These are phyloP conservation scores for Lepidurus couesii DNA, from an alignment of 1,140 invertebrate genomes.

Conservation along the genomic window DNA sequence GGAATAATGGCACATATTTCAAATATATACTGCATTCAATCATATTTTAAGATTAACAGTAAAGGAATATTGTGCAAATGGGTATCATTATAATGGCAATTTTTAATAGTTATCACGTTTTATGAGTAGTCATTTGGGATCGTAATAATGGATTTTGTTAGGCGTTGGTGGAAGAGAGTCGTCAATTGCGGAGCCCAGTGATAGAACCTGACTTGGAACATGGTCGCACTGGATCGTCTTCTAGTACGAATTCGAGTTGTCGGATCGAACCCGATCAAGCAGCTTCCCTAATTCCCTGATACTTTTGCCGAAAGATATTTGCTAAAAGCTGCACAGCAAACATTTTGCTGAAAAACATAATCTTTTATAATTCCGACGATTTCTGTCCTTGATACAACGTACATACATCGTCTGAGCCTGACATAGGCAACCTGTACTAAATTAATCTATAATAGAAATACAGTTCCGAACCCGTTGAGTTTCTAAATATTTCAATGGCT, in stretches of 20 bases:
- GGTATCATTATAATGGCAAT: no score
- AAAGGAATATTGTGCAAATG: no score
- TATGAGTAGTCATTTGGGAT: no score
- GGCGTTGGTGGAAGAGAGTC: conserved; percentile 13
- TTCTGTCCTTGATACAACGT: neutral
- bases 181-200: neutral
- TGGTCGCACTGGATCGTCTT: neutral
- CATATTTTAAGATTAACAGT: no score
- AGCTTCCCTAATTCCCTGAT: conserved; percentile 10
- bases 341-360: neutral
- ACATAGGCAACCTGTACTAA: no score
- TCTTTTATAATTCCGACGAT: neutral
- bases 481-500: no score
- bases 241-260: neutral
- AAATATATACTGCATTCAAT: no score
- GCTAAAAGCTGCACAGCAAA: neutral
- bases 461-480: no score
- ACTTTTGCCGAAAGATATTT: neutral
- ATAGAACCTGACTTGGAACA: neutral
- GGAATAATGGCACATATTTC: no score
- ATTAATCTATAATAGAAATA: no score
- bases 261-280: neutral
- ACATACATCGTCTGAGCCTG: no score
- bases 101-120: no score
- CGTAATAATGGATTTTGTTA: neutral